These are phyloP conservation scores for Morinoia aosen DNA, from an alignment of 2,888 invertebrate genomes.

Conservation along the genomic window DNA sequence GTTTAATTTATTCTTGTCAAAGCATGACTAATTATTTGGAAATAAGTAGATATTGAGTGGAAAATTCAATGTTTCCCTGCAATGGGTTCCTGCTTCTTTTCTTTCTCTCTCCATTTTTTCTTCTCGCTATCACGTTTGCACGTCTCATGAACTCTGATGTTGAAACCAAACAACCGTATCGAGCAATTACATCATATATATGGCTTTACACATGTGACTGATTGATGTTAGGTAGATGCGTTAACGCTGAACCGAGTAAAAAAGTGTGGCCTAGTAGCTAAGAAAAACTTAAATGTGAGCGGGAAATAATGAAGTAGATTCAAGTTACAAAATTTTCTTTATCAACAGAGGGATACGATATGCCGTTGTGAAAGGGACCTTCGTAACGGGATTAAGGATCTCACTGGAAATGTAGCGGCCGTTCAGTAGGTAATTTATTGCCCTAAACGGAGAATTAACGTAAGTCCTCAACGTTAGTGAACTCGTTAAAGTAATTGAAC, in stretches of 20 bases:
- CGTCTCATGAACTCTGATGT: conserved; percentile 36
- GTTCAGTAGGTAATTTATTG: not conserved
- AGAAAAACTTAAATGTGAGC: not conserved
- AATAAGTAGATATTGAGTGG: not conserved
- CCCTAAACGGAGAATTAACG: not conserved
- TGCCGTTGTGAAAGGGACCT: not conserved
- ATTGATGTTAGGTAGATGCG: not conserved
- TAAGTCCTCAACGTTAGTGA: not conserved
- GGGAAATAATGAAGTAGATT: not conserved
- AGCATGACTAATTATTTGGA: not conserved
- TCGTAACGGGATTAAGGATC: not conserved
- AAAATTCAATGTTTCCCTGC: conserved; percentile 41
- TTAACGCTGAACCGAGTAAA: not conserved
- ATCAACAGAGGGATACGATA: not conserved
- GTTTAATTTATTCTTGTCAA: not conserved
- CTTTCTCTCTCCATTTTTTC: not conserved
- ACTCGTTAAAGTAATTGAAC: not conserved
- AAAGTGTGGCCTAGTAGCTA: not conserved
- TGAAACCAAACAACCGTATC: conserved; percentile 48
- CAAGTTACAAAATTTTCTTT: not conserved
- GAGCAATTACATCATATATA: not conserved
- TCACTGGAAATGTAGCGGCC: not conserved
- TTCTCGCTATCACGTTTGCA: conserved; percentile 51
- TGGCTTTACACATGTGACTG: not conserved
- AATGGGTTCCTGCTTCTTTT: conserved; percentile 11